Percentiles rank a stretch among this genome's conserved stretches.
phyloP scores from a whole-genome alignment of 2,797 vertebrate genomes.

The Scyliorhinus canicula region DNA sequence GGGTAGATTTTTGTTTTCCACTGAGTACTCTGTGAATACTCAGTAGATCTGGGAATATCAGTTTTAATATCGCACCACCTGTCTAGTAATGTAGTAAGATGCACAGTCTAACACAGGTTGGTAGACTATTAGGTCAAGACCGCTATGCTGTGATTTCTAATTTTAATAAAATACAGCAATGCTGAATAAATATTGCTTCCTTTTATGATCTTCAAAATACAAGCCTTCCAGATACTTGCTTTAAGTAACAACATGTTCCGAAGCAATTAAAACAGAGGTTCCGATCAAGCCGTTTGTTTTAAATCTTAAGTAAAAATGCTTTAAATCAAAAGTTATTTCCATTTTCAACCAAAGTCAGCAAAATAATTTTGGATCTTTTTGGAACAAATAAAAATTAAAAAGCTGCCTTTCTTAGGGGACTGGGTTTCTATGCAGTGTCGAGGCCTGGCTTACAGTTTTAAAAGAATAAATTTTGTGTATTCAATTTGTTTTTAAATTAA shows the following conservation, averaged over 20 bases:
- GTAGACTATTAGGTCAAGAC: constrained; percentile 19
- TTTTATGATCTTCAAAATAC: background rate
- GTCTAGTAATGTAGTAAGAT: constrained; percentile 78
- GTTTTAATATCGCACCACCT: constrained; percentile 91
- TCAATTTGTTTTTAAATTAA: too few relatives aligned
- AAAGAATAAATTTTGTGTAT: too few relatives aligned
- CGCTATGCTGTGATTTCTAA: background rate
- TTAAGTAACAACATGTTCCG: background rate
- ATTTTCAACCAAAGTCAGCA: background rate
- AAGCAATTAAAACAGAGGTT: background rate
- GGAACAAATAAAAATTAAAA: background rate
- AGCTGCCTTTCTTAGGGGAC: background rate
- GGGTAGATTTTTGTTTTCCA: constrained; percentile 76
- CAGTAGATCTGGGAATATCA: constrained; percentile 77
- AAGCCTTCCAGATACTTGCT: too few relatives aligned
- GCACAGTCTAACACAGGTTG: background rate
- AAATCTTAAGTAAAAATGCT: too few relatives aligned
- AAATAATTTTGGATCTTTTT: background rate
- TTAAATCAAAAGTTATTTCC: background rate
- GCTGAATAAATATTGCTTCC: background rate
- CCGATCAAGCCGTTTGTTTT: too few relatives aligned
- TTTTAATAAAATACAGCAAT: constrained; percentile 27
- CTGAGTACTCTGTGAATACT: constrained; percentile 73
- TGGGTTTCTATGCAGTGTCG: background rate
- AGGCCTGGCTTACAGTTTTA: too few relatives aligned